Base-by-base conservation (phyloP, 2,113 vertebrate genomes). In the Petrocephalus zakoni region DNA sequence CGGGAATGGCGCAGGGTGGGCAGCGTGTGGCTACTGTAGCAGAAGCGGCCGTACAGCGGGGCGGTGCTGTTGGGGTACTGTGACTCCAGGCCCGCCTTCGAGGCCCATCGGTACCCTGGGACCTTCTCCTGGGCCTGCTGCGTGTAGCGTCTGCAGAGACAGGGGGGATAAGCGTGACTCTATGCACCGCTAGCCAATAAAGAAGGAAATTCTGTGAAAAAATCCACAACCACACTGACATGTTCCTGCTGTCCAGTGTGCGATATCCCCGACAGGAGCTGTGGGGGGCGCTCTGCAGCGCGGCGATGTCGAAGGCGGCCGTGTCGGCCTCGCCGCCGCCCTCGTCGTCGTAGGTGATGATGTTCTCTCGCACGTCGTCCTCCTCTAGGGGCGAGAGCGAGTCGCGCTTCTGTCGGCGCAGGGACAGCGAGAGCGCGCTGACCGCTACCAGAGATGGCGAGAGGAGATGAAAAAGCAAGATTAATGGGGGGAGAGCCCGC, bases 241-340 rank as follows among this genome's bases (percentile, higher is more conserved):
- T 95, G 92, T 94, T 95, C 56, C 93, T 90, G 91, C 89, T 92
- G 91, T 90, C 92, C 89, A 92, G 93, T 88, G 94, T 93, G 91
- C 94, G 93, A 83, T 93, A 94, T 1, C 93, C 94, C 29, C 94
- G 64, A 90, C 95, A 93, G 92, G 94, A 92, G 93, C 93, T 94
- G 91, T 95, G 95, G 89, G 90, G 0, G 92, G 95, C 87, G 88
- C 95, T 94, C 91, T 96, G 95, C 88, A 98, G 94, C 0, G 97
- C 95, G 0, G 96, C 91, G 68, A 98, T 97, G 95, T 98, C 97
- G 34, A 98, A 98, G 37, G 97, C 97, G 7, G 96, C 96, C 0
- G 97, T 98, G 94, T 98, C 97, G 2, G 97, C 97, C 34, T 98
- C 97, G 15, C 97, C 97, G 0, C 97, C 97, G 0, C 97, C 96